These are phyloP conservation scores for Microcebus lehilahytsara DNA, from an alignment of 2,113 vertebrate species.

Conservation along the genomic window DNA sequence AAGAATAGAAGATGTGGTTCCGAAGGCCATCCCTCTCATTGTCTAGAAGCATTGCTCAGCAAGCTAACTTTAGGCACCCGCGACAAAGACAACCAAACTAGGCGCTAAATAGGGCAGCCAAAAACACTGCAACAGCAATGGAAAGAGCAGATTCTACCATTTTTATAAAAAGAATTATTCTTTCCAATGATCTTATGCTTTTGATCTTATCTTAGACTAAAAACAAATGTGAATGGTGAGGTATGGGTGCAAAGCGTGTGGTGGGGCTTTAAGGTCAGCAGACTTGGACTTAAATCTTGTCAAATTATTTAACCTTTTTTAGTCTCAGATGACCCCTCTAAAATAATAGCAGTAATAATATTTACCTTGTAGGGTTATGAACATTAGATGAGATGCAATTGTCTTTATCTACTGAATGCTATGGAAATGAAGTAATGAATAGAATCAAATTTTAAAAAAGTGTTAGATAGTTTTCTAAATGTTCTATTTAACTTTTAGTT, in stretches of 20 bases:
- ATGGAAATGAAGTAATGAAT: not conserved
- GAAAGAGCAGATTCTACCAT: not conserved
- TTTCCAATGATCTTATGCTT: not conserved
- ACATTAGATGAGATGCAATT: not conserved
- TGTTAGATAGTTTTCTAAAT: not conserved
- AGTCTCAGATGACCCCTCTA: not conserved
- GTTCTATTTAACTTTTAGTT: not conserved
- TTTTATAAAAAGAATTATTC: not conserved
- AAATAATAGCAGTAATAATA: not conserved
- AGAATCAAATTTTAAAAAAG: not conserved
- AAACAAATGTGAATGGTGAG: not conserved
- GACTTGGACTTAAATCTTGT: not conserved
- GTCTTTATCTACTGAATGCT: not conserved
- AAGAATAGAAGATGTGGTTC: not conserved
- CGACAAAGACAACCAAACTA: not conserved
- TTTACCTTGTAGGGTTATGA: not conserved
- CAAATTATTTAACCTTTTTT: not conserved
- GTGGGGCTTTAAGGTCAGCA: not conserved
- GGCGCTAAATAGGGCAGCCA: not conserved
- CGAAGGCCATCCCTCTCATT: not conserved
- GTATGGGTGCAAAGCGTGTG: no score
- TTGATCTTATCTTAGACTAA: no score
- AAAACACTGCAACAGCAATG: not conserved
- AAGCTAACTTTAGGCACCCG: no score
- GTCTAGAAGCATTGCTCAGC: not conserved